Evolutionary conservation across 1,140 invertebrate genomes (phyloP), one percentile per base, ranked within the genome.

Genomic region (Carcinoscorpius rotundicauda): DNA sequence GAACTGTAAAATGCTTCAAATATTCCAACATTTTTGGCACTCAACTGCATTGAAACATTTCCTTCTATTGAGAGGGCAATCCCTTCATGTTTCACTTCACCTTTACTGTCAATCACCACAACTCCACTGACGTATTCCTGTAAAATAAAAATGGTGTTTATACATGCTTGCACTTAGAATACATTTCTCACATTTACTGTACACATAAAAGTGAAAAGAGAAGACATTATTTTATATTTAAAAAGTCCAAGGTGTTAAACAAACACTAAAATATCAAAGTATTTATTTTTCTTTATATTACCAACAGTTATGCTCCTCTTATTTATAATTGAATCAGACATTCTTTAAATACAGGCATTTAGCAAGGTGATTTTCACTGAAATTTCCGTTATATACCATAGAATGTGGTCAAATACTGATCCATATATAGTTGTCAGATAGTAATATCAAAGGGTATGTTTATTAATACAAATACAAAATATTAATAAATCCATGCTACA

Each of bases 1-100:
- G 86, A 87, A 76, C 86, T 87, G 69, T 93, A 95, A 74, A 97
- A 94, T 8, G 94, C 90, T 78, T 97, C 93, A 76, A 97, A 89
- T 53, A 96, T 85, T 1, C 94, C 93, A 69, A 93, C 87, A 80
- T 90, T 96, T 78, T 97, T 97, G 10, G 89, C 86, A 74, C 92
- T 96, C 0, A 96, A 78, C 74, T 97, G 92, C 61, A 98, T 78
- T 75, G 89, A 92, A 1, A 97, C 93, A 29, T 82, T 81, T 2
- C 93, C 95, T 74, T 97, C 93, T 78, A 95, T 84, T 3, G 81
- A 81, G 3, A 98, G 78, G 6, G 81, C 83, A 60, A 97, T 88
- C 3, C 94, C 94, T 79, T 97, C 93, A 73, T 97, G 94, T 73
- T 89, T 87, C 1, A 90, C 76, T 70, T 97, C 93, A 5, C 83